Conservation (phyloP, 2,888 invertebrate species). For the Acanthoscelides obtectus region DNA sequence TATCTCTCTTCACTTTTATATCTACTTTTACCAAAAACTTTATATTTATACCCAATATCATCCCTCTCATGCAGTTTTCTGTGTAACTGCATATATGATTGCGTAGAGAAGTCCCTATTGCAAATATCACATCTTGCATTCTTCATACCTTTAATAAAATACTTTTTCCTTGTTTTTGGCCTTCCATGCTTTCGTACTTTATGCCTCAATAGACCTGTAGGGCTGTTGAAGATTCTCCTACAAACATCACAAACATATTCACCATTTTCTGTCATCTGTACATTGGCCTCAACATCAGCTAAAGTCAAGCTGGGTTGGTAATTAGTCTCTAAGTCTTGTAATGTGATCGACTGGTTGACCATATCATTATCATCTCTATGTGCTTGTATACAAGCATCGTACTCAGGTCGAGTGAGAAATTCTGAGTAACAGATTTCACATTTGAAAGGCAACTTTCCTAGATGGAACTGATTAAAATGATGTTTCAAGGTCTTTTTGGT, state of each 20-base stretch:
- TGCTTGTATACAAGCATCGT: conserved; percentile 32
- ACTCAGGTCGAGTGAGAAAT: conserved; percentile 34
- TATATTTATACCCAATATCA: conserved; percentile 39
- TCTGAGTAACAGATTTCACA: conserved; percentile 39
- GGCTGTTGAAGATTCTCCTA: conserved; percentile 34
- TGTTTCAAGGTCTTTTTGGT: conserved; percentile 33
- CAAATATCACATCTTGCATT: conserved; percentile 45
- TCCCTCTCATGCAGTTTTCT: conserved; percentile 40
- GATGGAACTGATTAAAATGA: conserved; percentile 40
- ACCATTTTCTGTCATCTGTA: conserved; percentile 27
- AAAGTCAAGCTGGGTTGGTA: conserved; percentile 17
- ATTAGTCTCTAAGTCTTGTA: conserved; percentile 35
- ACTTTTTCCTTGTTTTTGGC: conserved; percentile 36
- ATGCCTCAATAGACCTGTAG: conserved; percentile 39
- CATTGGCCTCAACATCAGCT: conserved; percentile 20
- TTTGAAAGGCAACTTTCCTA: conserved; percentile 39
- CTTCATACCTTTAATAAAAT: conserved; percentile 45
- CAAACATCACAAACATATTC: conserved; percentile 37
- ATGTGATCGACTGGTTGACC: conserved; percentile 35
- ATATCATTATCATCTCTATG: conserved; percentile 29
- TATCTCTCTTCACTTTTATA: conserved; percentile 25
- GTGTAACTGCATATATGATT: conserved; percentile 42
- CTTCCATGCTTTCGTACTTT: conserved; percentile 41
- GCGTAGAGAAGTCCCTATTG: conserved; percentile 42
- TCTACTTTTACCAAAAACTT: conserved; percentile 38